phyloP scores from a whole-genome alignment of 1,140 invertebrate species.

The Rhyacophila brunnea region DNA sequence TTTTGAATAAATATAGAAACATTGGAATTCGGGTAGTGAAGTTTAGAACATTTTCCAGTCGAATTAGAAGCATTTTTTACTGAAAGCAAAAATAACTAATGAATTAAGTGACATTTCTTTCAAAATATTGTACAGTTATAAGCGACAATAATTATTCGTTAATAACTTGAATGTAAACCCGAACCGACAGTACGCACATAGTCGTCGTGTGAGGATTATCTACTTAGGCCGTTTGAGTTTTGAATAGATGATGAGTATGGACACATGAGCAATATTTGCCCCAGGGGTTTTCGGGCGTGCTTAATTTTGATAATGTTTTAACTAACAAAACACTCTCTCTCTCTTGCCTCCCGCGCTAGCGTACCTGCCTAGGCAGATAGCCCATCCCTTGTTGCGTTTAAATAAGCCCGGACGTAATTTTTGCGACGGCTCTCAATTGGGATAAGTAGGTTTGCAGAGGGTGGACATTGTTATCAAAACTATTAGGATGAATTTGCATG shows the following conservation, averaged over 20 bases:
- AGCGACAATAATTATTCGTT: too few relatives aligned
- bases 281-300: constrained; percentile 17
- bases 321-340: constrained; percentile 24
- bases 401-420: constrained; percentile 2
- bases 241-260: constrained; percentile 35
- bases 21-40: too few relatives aligned
- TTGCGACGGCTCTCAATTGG: background rate
- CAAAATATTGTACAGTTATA: too few relatives aligned
- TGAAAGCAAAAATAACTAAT: too few relatives aligned
- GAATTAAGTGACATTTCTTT: too few relatives aligned
- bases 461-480: too few relatives aligned
- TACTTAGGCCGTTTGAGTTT: constrained; percentile 32
- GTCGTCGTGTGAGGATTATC: constrained; percentile 25
- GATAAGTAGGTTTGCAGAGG: too few relatives aligned
- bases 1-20: too few relatives aligned
- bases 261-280: constrained; percentile 33
- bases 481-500: too few relatives aligned
- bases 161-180: background rate
- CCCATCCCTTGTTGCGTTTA: background rate
- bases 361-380: background rate
- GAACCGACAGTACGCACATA: background rate
- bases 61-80: too few relatives aligned
- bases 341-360: background rate
- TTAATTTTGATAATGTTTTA: constrained; percentile 34
- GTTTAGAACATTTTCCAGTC: too few relatives aligned